Evolutionary conservation across 2,888 invertebrate genomes (phyloP).

Genomic region (Plebejus argus): DNA sequence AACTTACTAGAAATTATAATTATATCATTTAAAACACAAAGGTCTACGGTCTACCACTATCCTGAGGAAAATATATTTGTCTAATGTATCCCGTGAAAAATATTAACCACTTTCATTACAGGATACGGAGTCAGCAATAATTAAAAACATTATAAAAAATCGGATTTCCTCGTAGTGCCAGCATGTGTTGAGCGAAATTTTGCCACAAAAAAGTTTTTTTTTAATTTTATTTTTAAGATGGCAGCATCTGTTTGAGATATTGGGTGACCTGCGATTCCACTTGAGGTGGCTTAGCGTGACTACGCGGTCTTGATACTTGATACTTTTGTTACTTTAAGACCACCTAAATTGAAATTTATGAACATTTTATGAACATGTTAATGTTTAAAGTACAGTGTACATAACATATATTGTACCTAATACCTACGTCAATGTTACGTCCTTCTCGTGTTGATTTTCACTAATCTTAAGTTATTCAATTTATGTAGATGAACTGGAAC

Average conservation of each 20-base stretch:
- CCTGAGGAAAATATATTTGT: neutral
- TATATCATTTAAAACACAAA: no score
- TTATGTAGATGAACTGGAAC: neutral
- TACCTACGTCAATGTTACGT: neutral
- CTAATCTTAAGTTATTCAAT: neutral
- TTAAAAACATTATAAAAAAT: slow-evolving; percentile 50
- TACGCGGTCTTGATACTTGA: slow-evolving; percentile 49
- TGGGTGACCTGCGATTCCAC: slow-evolving; percentile 66
- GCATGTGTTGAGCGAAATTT: slow-evolving; percentile 57
- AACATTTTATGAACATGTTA: neutral
- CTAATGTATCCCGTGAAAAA: neutral
- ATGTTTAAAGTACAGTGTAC: neutral
- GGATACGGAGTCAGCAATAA: neutral
- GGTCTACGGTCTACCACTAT: neutral
- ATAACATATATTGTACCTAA: neutral
- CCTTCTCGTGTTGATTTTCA: neutral
- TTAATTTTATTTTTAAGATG: slow-evolving; percentile 52
- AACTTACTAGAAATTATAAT: no score
- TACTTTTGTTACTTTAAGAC: neutral
- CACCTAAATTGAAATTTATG: neutral
- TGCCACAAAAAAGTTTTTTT: slow-evolving; percentile 50
- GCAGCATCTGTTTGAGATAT: slow-evolving; percentile 71
- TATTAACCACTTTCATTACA: slow-evolving; percentile 14
- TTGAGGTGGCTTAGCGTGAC: slow-evolving; percentile 41
- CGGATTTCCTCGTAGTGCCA: slow-evolving; percentile 62